Conservation (phyloP, 1,140 invertebrate genomes). For the Dendroctonus ponderosae region DNA sequence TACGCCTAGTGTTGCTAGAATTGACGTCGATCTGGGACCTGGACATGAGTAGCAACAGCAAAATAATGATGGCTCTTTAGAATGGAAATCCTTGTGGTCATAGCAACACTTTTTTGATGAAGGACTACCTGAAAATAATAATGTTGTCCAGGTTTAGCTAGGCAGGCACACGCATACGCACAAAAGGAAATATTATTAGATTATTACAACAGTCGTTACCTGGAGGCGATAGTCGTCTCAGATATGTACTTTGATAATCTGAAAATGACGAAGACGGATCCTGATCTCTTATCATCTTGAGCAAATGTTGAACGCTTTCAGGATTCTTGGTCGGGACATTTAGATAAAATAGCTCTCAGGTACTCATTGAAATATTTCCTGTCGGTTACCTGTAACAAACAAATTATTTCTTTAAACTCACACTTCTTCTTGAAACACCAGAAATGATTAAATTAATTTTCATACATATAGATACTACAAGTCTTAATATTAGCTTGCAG, state of each 20-base stretch:
- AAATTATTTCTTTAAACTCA: too few relatives aligned
- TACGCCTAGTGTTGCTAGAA: conserved; percentile 60
- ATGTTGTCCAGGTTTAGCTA: neutral
- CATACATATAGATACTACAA: too few relatives aligned
- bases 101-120: conserved; percentile 47
- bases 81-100: conserved; percentile 41
- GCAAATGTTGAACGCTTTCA: neutral
- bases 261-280: conserved; percentile 27
- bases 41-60: conserved; percentile 50
- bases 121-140: conserved; percentile 38
- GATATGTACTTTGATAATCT: conserved; percentile 32
- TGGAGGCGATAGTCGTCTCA: conserved; percentile 34
- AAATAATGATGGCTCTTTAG: conserved; percentile 41
- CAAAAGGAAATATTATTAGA: too few relatives aligned
- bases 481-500: too few relatives aligned
- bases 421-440: too few relatives aligned
- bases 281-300: conserved; percentile 40
- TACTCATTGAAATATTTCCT: too few relatives aligned
- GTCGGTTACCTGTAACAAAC: too few relatives aligned
- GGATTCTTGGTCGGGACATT: neutral
- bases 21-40: conserved; percentile 42
- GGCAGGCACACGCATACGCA: too few relatives aligned
- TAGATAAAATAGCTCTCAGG: neutral
- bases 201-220: conserved; percentile 5
- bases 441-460: too few relatives aligned